A percentile compares a stretch with the other conserved stretches of the same genome.
Evolutionary conservation across 2,888 invertebrate genomes (phyloP).

Genomic region (Eupithecia abbreviata): DNA sequence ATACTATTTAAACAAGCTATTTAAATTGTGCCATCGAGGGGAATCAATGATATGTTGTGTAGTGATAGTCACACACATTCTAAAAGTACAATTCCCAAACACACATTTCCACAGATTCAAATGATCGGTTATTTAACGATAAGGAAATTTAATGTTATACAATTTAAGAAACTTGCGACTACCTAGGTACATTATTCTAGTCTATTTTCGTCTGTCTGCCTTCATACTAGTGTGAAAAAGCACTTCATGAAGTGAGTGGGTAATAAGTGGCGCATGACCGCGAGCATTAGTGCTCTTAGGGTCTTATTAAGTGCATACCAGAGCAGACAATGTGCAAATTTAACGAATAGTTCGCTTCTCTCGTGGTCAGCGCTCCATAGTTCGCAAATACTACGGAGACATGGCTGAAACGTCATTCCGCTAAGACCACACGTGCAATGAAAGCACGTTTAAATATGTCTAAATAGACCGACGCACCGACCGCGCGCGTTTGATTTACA

Average conservation of each 20-base stretch:
- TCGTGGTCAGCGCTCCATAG: conserved; percentile 57
- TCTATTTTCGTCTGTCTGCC: conserved; percentile 9
- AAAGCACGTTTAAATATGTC: background rate
- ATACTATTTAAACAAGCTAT: background rate
- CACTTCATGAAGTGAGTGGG: conserved; percentile 33
- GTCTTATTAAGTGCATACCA: conserved; percentile 49
- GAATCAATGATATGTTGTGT: background rate
- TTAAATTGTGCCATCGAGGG: background rate
- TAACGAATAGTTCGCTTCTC: conserved; percentile 58
- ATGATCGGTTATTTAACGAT: too few relatives aligned
- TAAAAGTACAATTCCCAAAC: background rate
- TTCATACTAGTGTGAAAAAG: conserved; percentile 30
- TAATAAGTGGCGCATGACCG: conserved; percentile 41
- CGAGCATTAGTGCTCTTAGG: conserved; percentile 47
- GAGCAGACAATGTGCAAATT: conserved; percentile 55
- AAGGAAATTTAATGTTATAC: too few relatives aligned
- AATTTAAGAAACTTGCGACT: background rate
- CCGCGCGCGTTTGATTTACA: background rate
- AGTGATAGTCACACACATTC: background rate
- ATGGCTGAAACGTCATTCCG: background rate
- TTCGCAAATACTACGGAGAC: conserved; percentile 55
- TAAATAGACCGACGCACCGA: background rate
- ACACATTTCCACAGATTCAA: too few relatives aligned
- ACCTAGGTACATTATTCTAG: background rate
- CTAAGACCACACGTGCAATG: background rate